These are phyloP conservation scores for Eudyptes chrysolophus DNA, from an alignment of 2,113 vertebrate species.

Conservation along the genomic window DNA sequence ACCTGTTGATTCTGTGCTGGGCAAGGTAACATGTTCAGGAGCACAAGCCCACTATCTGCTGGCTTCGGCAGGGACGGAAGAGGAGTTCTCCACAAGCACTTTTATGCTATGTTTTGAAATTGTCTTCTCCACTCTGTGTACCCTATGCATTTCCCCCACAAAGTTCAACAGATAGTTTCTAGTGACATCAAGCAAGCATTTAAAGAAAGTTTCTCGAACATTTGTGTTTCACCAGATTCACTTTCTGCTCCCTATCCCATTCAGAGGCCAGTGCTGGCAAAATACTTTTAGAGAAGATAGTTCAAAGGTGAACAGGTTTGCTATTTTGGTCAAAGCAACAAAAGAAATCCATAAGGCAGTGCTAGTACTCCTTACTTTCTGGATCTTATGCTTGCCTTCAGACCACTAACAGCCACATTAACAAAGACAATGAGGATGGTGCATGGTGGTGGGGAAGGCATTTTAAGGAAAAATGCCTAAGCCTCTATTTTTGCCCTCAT, in stretches of 20 bases:
- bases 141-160: neutral
- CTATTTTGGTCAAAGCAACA: neutral
- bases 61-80: neutral
- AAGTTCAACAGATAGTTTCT: neutral
- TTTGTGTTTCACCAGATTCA: neutral
- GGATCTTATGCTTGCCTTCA: neutral
- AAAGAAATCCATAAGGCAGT: neutral
- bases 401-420: neutral
- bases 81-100: neutral
- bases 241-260: neutral
- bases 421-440: neutral
- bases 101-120: neutral
- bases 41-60: fast-evolving
- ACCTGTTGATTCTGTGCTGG: neutral
- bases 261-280: neutral
- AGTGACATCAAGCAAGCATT: neutral
- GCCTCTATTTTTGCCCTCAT: neutral
- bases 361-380: neutral
- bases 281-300: neutral
- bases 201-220: neutral
- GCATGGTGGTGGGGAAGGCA: neutral
- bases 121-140: neutral
- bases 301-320: neutral
- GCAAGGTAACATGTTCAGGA: neutral
- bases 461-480: neutral